Percentiles rank a stretch among this genome's conserved stretches.
These are phyloP conservation scores for Hypsopygia costalis DNA, from an alignment of 2,888 invertebrate species.

Conservation along the genomic window DNA sequence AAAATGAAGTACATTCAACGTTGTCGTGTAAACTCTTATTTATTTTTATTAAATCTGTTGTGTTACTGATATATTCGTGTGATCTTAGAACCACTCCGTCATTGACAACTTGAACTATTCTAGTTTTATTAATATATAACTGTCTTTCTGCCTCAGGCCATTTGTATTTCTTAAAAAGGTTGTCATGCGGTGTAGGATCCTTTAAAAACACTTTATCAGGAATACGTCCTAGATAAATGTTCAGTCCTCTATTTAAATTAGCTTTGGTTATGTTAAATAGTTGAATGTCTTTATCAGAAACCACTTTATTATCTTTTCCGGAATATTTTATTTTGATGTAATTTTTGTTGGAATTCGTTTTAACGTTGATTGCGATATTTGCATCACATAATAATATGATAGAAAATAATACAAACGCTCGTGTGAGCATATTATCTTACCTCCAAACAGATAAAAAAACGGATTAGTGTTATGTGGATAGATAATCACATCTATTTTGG, in stretches of 20 bases:
- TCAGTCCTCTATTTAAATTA: conserved; percentile 46
- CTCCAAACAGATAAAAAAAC: background rate
- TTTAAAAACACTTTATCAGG: conserved; percentile 50
- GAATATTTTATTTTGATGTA: conserved; percentile 24
- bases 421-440: background rate
- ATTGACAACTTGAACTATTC: conserved; percentile 39
- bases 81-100: conserved; percentile 33
- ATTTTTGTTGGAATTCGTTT: conserved; percentile 27
- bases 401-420: background rate
- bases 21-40: conserved; percentile 27
- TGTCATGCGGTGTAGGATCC: conserved; percentile 50
- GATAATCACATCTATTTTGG: no score
- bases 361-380: conserved; percentile 40
- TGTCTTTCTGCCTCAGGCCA: conserved; percentile 48
- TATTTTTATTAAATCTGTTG: conserved; percentile 27
- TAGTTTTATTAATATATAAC: conserved; percentile 32
- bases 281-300: conserved; percentile 42
- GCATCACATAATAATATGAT: conserved; percentile 18
- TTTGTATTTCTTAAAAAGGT: conserved; percentile 42
- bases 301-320: conserved; percentile 40
- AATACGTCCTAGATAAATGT: conserved; percentile 42
- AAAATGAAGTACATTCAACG: conserved; percentile 38
- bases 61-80: conserved; percentile 44
- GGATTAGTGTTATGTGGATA: no score
- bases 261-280: conserved; percentile 48